Base-by-base conservation (phyloP, 2,113 vertebrate genomes). In the Crotalus tigris region DNA sequence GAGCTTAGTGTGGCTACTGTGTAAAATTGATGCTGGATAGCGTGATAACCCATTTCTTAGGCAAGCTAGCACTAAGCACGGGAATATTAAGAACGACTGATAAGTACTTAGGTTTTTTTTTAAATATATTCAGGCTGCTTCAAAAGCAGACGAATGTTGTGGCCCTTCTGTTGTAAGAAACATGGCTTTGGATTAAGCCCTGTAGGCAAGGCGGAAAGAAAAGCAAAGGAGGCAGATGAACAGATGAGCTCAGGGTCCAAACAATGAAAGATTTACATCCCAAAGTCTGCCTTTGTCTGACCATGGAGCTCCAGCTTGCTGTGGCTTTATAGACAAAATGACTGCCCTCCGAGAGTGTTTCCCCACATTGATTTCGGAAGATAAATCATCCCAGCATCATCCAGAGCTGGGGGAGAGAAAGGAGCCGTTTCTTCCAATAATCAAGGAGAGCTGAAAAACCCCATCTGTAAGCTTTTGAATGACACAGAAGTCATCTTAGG, bases 141-240 rank as follows among this genome's bases (percentile, higher is more conserved):
- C 75, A 44, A 33, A 81, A 39, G 17, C 15, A 19, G 75, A 33
- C 2, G 29, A 15, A 69, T 0, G 12, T 15, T 6, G 15, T 4
- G 75, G 75, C 33, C 17, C n/a, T 81, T 44, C 75, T 44, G 75
- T 44, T 81, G 39, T 44, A 81, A 81, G 33, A 23, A 81, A 21
- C 33, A 1, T 44, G 6, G 15, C 75, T 44, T 81, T 44, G 33
- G 33, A 81, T 39, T 44, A 81, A 81, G 33, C 75, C 75, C 33
- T 81, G 33, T 81, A 21, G 75, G 49, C 46, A 88, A 7, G 12
- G 13, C 5, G 19, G 8, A 55, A n/a, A 23, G n/a, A 19, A 39
- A 57, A 21, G 94, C 95, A 89, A 88, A 89, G 92, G 90, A 93
- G 3, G 95, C 24, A n/a, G 21, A 93, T 92, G n/a, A 94, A 93